phyloP scores from a whole-genome alignment of 2,113 vertebrate genomes.

The Pomatostomus ruficeps region DNA sequence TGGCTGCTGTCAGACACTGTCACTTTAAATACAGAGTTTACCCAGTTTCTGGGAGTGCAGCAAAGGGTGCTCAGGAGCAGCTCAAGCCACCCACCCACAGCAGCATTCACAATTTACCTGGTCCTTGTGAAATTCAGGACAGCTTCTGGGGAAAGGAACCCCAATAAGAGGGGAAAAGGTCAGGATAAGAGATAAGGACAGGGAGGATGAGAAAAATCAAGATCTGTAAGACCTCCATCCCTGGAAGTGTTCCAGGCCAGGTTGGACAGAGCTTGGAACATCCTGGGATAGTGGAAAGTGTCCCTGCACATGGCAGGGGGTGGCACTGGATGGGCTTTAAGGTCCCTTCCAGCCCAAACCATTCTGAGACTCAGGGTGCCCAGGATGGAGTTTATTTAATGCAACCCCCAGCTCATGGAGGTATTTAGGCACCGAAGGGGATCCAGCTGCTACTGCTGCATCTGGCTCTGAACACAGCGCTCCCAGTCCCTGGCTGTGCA shows the following conservation, averaged over 20 bases:
- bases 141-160: not conserved
- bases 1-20: not conserved
- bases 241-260: not conserved
- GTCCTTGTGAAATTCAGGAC: not conserved
- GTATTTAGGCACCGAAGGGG: not conserved
- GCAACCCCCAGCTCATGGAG: accelerated
- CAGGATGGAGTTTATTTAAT: not conserved
- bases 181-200: not conserved
- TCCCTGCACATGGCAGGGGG: not conserved
- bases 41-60: accelerated
- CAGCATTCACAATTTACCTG: not conserved
- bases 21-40: not conserved
- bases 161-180: not conserved
- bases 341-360: not conserved
- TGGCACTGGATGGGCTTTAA: not conserved
- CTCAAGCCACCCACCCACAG: not conserved
- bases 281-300: not conserved
- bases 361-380: not conserved
- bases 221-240: too few relatives aligned
- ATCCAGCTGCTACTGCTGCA: not conserved
- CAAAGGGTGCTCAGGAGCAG: not conserved
- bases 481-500: not conserved
- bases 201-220: not conserved
- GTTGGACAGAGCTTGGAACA: not conserved
- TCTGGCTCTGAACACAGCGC: not conserved